Base-by-base conservation (phyloP, 2,113 vertebrate genomes). In the Bostrychus sinensis region DNA sequence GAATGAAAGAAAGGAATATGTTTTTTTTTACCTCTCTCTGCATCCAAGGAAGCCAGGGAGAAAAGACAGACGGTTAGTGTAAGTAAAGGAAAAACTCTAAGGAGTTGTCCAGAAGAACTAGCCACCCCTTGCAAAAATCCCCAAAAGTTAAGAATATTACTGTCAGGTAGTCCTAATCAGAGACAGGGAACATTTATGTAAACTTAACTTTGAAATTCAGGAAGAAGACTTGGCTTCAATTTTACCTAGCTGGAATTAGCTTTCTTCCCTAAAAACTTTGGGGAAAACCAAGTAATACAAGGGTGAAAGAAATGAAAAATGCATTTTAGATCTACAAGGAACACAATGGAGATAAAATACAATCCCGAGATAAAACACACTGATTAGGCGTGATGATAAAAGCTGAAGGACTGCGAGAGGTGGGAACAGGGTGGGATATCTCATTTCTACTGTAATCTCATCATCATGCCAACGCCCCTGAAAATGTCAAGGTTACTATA, bases 11-110 rank as follows among this genome's bases (percentile, higher is more conserved):
- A 59, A 60, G 64, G 75, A 82, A 71, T 75, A 78, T 11, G 62
- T n/a, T 8, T 83, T 90, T n/a, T 8, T 83, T 90, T 90, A 90
- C 88, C 88, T 88, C 78, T 90, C 88, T 86, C 88, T 90, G 86
- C 17, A 53, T 86, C 88, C 88, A 69, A 59, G 78, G 70, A 81
- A 77, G 86, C 80, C 62, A 80, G 61, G 70, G 65, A 75, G 50
- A 55, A 80, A 78, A 80, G 58, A 39, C 66, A 57, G 62, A 75
- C 19, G 64, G 76, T 86, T 86, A 89, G 79, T 88, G 80, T 85
- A 77, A 54, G 16, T 62, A 54, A n/a, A 54, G 17, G 63, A 41
- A 22, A 5, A 43, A 56, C 42, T 9, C 11, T 7, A 45, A 17
- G 7, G 45, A 25, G 19, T 3, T 43, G 17, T 6, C 17, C 10